Evolutionary conservation across 1,140 invertebrate species (phyloP), one percentile per base, ranked within the genome.

Genomic region (Heliconius hewitsoni): DNA sequence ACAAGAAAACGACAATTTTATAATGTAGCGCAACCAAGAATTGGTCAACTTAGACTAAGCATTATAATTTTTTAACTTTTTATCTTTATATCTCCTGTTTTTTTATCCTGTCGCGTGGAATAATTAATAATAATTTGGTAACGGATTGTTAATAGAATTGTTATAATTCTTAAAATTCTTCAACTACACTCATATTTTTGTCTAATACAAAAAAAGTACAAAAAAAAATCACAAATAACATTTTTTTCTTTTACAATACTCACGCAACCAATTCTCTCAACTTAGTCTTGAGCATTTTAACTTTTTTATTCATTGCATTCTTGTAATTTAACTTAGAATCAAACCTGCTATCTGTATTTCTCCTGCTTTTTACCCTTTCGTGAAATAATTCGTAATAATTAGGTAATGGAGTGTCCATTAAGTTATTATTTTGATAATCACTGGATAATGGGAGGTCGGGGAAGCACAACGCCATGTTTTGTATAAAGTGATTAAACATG

Each of bases 401-500:
- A 0, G 91, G 91, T 50, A 92, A 76, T 0, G 93, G 94, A 0
- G 92, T 88, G 81, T 93, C 92, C 1, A 92, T 85, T 9, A 91
- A 19, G 0, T 83, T 60, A 16, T 11, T 72, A 66, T 76, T 81
- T 77, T 50, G 71, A 78, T 79, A 79, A 46, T 79, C 78, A 73
- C 78, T 70, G 5, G 79, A 82, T n/a, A 78, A 23, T 30, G 79
- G 55, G 76, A 79, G 81, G 18, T 83, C 79, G 30, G 74, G 71
- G 75, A 81, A 80, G 73, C 76, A 82, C 1, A 77, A 42, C 8
- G 87, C 85, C 91, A 91, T 93, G 80, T 93, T 93, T 27, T 91
- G 89, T 76, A 93, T 89, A 85, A 95, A 95, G 34, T 94, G 93
- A 71, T 89, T 91, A 83, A 98, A 98, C 97, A 98, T 97, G 19